Evolutionary conservation across 2,797 vertebrate genomes (phyloP), one percentile per base, ranked within the genome.

Genomic region (Danio aesculapii): DNA sequence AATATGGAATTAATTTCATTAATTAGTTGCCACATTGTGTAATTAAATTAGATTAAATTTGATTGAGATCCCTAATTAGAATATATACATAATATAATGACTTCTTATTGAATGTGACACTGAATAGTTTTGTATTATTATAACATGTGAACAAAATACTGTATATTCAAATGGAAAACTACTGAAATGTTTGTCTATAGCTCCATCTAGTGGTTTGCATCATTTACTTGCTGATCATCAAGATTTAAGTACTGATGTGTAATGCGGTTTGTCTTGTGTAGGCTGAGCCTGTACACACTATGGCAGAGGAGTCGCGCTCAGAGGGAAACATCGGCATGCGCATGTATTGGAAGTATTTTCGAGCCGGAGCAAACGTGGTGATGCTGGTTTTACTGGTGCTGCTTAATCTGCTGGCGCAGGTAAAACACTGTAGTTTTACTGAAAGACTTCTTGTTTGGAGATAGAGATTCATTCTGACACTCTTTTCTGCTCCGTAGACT

Each of bases 331-430:
- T 99, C 13, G 91, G 83, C 53, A 6, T 94, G 0, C 88, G 90
- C 17, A 19, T 96, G 80, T 99, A 99, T 61, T 83, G 93, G 79
- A 97, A 95, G 81, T 99, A 97, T 84, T 92, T 99, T 53, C 83
- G 68, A 43, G 95, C 97, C 0, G 97, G 97, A 62, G 94, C 95
- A 39, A 95, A 88, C 81, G 59, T 89, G 46, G 5, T 92, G 0
- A 6, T 94, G 44, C 87, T 98, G 86, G 47, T 97, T 17, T 1
- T 90, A 1, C 89, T 96, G 4, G 0, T 96, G 1, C 0, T 95
- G 2, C 10, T 97, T 17, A 97, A 96, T 86, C 1, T 97, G 43
- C 86, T 94, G 57, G 91, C 96, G 74, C 96, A 98, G 94, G 98
- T 99, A n/a, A 44, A 6, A 73, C 19, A 55, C 16, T 43, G 59